phyloP scores from a whole-genome alignment of 2,113 vertebrate genomes.

The Oostethus manadensis region DNA sequence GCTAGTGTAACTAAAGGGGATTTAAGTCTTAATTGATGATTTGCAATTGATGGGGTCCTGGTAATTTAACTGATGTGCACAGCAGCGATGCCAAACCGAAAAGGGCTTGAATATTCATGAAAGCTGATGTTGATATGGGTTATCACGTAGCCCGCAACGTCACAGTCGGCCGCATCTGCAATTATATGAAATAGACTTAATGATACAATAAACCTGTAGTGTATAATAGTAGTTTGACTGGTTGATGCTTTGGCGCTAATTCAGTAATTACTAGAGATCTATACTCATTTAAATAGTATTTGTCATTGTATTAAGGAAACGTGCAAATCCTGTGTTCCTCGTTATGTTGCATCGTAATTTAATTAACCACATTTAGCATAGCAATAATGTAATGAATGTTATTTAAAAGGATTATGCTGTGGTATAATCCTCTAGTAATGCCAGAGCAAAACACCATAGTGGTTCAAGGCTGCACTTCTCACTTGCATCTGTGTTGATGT shows the following conservation, averaged over 20 bases:
- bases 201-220: conserved; percentile 25
- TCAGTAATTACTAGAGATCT: conserved; percentile 7
- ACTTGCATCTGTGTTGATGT: neutral
- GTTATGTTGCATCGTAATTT: neutral
- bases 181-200: conserved; percentile 27
- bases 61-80: conserved; percentile 39
- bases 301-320: neutral
- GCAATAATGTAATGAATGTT: conserved; percentile 8
- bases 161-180: conserved; percentile 20
- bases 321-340: conserved; percentile 3
- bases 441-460: neutral
- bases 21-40: conserved; percentile 46
- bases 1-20: conserved; percentile 24
- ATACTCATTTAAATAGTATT: conserved; percentile 6
- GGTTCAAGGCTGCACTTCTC: neutral
- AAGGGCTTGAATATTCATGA: conserved; percentile 44
- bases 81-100: conserved; percentile 33
- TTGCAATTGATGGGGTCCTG: conserved; percentile 40
- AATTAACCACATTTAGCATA: conserved; percentile 5
- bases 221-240: conserved; percentile 20
- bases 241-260: neutral
- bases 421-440: conserved; percentile 6
- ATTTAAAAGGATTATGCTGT: conserved; percentile 4
- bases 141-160: conserved; percentile 28
- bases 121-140: conserved; percentile 30